A percentile compares a stretch with the other conserved stretches of the same genome.
Evolutionary conservation across 2,888 invertebrate species (phyloP).

Genomic region (Melinaea menophilus): DNA sequence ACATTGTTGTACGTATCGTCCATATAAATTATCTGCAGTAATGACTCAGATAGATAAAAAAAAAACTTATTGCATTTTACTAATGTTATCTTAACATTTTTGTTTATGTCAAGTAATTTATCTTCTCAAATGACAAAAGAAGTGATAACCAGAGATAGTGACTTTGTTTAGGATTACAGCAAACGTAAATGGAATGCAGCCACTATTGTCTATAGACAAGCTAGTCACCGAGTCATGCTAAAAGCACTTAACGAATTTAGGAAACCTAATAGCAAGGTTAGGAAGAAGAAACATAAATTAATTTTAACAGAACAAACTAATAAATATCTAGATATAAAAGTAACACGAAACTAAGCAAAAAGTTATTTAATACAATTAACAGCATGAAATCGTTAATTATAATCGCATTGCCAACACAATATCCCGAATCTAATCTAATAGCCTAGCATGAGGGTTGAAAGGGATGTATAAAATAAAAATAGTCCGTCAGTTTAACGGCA

Average conservation of each 20-base stretch:
- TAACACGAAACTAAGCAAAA: constrained; percentile 31
- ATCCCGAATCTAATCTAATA: constrained; percentile 59
- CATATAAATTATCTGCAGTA: constrained; percentile 10
- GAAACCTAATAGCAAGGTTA: background rate
- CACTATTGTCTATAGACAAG: background rate
- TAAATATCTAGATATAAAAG: no score
- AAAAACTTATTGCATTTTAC: no score
- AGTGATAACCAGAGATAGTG: constrained; percentile 10
- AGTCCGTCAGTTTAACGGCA: constrained; percentile 66
- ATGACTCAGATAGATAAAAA: constrained; percentile 5
- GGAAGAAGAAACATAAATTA: background rate
- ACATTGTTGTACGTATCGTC: background rate
- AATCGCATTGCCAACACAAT: constrained; percentile 72
- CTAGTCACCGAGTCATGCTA: background rate
- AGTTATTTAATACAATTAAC: constrained; percentile 51
- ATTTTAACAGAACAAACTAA: no score
- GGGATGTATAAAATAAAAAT: constrained; percentile 63
- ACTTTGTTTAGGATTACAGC: constrained; percentile 9
- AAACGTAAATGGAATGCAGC: constrained; percentile 20
- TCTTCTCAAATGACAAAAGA: constrained; percentile 11
- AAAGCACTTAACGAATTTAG: background rate
- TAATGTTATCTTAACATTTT: constrained; percentile 18
- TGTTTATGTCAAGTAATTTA: constrained; percentile 18
- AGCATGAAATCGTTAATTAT: constrained; percentile 61
- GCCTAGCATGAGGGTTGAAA: constrained; percentile 54